Evolutionary conservation across 2,888 invertebrate species (phyloP).

Genomic region (Habroteleia sp.): DNA sequence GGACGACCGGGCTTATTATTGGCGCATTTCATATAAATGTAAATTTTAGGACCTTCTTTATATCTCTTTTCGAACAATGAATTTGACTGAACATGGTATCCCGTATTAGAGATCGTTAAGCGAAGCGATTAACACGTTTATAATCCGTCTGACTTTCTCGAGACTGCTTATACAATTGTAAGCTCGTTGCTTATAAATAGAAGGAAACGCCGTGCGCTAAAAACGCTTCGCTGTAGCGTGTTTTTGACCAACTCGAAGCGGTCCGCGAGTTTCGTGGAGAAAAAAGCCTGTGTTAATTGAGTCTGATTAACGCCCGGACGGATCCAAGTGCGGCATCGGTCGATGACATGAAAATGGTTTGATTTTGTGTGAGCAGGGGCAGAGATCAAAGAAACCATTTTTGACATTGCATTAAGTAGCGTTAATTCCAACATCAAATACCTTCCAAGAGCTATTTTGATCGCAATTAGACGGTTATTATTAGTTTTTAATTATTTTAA

Average conservation of each 20-base stretch:
- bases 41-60: constrained; percentile 22
- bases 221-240: constrained; percentile 18
- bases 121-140: constrained; percentile 48
- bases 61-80: not conserved
- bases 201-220: constrained; percentile 44
- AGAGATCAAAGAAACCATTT: not conserved
- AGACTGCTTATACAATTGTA: constrained; percentile 43
- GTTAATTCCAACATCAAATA: no score
- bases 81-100: constrained; percentile 7
- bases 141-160: constrained; percentile 49
- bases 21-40: constrained; percentile 42
- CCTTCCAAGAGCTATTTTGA: no score
- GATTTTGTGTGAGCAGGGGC: constrained; percentile 4
- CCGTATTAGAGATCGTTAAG: constrained; percentile 41
- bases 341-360: constrained; percentile 39
- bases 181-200: constrained; percentile 59
- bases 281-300: constrained; percentile 32
- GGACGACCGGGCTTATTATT: constrained; percentile 1
- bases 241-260: constrained; percentile 34
- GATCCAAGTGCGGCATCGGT: constrained; percentile 4
- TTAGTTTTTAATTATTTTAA: no score
- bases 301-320: constrained; percentile 35
- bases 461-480: no score
- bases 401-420: no score
- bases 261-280: constrained; percentile 4